A percentile compares a stretch with the other conserved stretches of the same genome.
Evolutionary conservation across 2,888 invertebrate genomes (phyloP).

Genomic region (Meliscaeva auricollis): DNA sequence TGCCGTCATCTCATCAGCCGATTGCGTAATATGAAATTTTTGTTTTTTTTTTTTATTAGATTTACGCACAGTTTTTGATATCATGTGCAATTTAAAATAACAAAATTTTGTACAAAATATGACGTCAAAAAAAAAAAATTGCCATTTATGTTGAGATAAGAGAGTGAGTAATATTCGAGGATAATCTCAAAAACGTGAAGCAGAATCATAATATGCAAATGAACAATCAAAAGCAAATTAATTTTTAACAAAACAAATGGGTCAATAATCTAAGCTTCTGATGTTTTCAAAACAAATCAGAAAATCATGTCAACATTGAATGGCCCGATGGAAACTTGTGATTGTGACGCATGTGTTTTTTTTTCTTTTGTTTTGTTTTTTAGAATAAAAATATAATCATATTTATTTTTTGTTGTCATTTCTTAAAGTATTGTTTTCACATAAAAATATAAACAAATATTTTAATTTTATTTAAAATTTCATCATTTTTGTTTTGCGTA

Average conservation of each 20-base stretch:
- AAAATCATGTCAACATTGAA: neutral
- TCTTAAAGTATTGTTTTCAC: neutral
- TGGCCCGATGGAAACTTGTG: neutral
- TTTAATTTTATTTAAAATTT: neutral
- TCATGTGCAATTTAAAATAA: too few relatives aligned
- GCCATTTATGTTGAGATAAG: neutral
- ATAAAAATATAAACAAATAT: neutral
- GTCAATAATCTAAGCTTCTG: neutral
- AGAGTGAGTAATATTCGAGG: too few relatives aligned
- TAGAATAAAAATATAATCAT: neutral
- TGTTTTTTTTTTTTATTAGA: neutral
- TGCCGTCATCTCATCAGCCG: slow-evolving; percentile 3
- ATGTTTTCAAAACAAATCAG: neutral
- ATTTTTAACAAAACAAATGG: neutral
- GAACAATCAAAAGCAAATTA: neutral
- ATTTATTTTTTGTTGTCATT: neutral
- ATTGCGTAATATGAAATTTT: slow-evolving; percentile 17
- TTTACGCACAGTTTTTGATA: neutral
- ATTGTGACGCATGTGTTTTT: neutral
- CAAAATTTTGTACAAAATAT: neutral
- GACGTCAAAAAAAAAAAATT: neutral
- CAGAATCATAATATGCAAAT: neutral
- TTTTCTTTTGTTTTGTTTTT: neutral
- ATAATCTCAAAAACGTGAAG: too few relatives aligned
- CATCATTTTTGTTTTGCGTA: neutral